Evolutionary conservation across 1,140 invertebrate genomes (phyloP), one percentile per base, ranked within the genome.

Genomic region (Tetraneura akinire): DNA sequence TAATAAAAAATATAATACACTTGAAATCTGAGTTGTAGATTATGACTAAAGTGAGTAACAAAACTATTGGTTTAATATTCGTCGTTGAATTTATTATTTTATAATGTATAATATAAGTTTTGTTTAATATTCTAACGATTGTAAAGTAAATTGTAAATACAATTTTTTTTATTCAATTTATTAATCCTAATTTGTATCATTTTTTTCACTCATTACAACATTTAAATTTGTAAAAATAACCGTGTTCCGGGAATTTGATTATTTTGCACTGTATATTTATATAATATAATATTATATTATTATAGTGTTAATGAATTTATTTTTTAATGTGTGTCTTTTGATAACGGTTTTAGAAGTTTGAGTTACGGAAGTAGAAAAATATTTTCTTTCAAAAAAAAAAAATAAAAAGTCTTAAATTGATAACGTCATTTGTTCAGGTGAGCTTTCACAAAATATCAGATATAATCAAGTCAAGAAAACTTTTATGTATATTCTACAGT

Each of bases 351-450:
- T 2, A 9, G 64, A 66, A 21, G 5, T 13, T n/a, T 5, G 32
- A 37, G 18, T 64, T 64, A 21, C 10, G 14, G 32, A 18, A 45
- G 51, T n/a, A 66, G 21, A 18, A 66, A 23, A 66, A 32, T 13
- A 42, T 23, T 42, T 66, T 66, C n/a, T 42, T 1, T 14, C 13
- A 10, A 2, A 13, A 11, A 66, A 42, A 64, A 64, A 37, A 10
- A 2, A 13, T 11, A 66, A 42, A 64, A 64, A 37, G n/a, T 45
- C n/a, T 0, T 21, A 45, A 66, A 66, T 66, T 21, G 32, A 45
- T 66, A 66, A 66, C n/a, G n/a, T 11, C 64, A 66, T 66, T 66
- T 42, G 11, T 66, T 45, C 32, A 45, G 64, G 32, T 42, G 37
- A n/a, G 4, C 37, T 42, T 26, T 66, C n/a, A 13, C 32, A 66